Evolutionary conservation across 2,113 vertebrate genomes (phyloP).

Genomic region (Aspidoscelis tigris): DNA sequence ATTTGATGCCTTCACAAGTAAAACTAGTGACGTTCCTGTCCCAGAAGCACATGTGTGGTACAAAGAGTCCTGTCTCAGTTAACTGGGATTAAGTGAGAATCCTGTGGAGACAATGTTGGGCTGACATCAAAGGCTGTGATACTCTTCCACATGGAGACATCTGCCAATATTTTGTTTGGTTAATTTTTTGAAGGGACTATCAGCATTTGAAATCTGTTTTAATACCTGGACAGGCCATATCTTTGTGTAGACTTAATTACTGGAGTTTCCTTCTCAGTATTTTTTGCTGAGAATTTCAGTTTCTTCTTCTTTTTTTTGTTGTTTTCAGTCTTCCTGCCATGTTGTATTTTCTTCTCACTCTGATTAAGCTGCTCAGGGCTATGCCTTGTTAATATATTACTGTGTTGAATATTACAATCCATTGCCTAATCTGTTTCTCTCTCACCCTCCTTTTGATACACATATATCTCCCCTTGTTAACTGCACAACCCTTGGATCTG

Average conservation of each 20-base stretch:
- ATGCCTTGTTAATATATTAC: neutral
- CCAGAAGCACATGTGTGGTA: neutral
- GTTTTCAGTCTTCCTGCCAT: neutral
- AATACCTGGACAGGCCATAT: neutral
- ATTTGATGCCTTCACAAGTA: neutral
- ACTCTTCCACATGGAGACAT: neutral
- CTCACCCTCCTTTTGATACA: neutral
- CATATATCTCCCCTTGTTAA: constrained; percentile 10
- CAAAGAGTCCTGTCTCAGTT: neutral
- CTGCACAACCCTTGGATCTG: neutral
- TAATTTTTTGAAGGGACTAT: neutral
- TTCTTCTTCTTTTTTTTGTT: neutral
- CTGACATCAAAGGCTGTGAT: neutral
- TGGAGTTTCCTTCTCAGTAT: neutral
- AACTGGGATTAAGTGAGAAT: neutral
- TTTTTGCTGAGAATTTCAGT: neutral
- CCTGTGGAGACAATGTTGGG: neutral
- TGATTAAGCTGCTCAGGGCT: neutral
- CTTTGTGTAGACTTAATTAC: neutral
- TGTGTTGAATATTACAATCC: neutral
- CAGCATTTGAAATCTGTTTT: neutral
- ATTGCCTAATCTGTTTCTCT: neutral
- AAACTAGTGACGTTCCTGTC: neutral
- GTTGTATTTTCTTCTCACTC: neutral
- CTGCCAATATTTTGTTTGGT: neutral